These are phyloP conservation scores for Scomberomorus guttatus DNA, from an alignment of 2,797 vertebrate genomes.

Conservation along the genomic window DNA sequence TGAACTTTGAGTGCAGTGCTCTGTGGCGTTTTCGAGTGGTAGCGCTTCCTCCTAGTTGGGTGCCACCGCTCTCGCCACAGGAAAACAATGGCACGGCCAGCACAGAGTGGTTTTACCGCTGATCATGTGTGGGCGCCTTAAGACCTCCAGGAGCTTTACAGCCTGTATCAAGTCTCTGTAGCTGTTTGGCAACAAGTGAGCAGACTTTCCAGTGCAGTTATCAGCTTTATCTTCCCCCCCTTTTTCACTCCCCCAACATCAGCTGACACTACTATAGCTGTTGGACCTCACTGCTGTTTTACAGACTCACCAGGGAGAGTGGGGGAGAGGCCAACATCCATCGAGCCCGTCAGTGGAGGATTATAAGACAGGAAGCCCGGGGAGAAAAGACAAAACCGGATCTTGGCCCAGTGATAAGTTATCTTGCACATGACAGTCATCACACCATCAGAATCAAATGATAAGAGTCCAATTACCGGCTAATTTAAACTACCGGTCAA, in stretches of 20 bases:
- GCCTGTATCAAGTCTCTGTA: slow-evolving; percentile 29
- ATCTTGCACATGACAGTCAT: slow-evolving; percentile 54
- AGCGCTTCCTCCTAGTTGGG: too few relatives aligned
- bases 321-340: slow-evolving; percentile 53
- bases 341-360: slow-evolving; percentile 42
- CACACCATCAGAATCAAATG: slow-evolving; percentile 76
- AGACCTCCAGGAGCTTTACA: slow-evolving; percentile 5
- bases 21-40: too few relatives aligned
- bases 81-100: too few relatives aligned
- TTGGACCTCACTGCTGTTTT: slow-evolving; percentile 49
- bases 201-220: slow-evolving; percentile 11
- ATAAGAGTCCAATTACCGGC: slow-evolving; percentile 80
- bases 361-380: slow-evolving; percentile 46
- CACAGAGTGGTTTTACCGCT: too few relatives aligned
- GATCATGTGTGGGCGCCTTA: too few relatives aligned
- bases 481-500: slow-evolving; percentile 70
- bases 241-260: not conserved
- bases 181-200: slow-evolving; percentile 30
- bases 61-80: too few relatives aligned
- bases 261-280: slow-evolving; percentile 34
- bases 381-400: slow-evolving; percentile 60
- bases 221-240: not conserved
- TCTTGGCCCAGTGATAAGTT: slow-evolving; percentile 59
- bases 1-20: too few relatives aligned
- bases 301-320: slow-evolving; percentile 49